A percentile compares a stretch with the other conserved stretches of the same genome.
phyloP scores from a whole-genome alignment of 1,140 invertebrate genomes.

The Drosophila simulans region DNA sequence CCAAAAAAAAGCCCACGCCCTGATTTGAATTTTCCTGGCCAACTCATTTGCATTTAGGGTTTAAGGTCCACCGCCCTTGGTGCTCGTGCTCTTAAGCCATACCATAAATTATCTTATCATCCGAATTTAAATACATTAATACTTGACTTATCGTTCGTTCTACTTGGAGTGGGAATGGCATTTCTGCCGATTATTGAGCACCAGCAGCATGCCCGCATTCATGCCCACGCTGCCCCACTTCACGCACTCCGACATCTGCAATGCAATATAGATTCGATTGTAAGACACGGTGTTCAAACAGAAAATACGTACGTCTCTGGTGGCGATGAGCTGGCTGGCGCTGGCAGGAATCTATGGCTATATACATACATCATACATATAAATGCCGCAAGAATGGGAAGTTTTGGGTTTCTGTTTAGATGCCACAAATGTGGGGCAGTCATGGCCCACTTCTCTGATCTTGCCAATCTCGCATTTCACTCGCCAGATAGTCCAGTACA shows the following conservation, averaged over 20 bases:
- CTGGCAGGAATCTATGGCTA: not conserved
- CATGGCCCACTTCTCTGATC: not conserved
- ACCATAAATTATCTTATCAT: slow-evolving; percentile 59
- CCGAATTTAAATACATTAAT: slow-evolving; percentile 50
- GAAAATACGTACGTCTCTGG: slow-evolving; percentile 34
- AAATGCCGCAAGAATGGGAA: not conserved
- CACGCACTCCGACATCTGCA: slow-evolving; percentile 88
- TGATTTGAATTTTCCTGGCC: slow-evolving; percentile 6
- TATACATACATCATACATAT: not conserved
- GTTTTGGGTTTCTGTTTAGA: not conserved
- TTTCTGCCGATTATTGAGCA: slow-evolving; percentile 85
- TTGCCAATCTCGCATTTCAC: not conserved
- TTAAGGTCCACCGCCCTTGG: slow-evolving; percentile 12
- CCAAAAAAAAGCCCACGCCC: slow-evolving; percentile 11
- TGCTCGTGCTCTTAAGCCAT: slow-evolving; percentile 31
- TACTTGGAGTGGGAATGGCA: slow-evolving; percentile 69
- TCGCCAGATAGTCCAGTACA: slow-evolving; percentile 1
- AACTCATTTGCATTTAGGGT: slow-evolving; percentile 9
- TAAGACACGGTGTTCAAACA: slow-evolving; percentile 48
- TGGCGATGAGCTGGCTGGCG: slow-evolving; percentile 19
- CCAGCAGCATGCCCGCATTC: slow-evolving; percentile 88
- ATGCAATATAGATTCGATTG: slow-evolving; percentile 85
- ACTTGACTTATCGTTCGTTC: slow-evolving; percentile 36
- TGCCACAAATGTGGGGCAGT: too few relatives aligned
- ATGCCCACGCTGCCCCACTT: slow-evolving; percentile 89